Evolutionary conservation across 2,797 vertebrate genomes (phyloP), one percentile per base, ranked within the genome.

Genomic region (Sebastes melanostomus): DNA sequence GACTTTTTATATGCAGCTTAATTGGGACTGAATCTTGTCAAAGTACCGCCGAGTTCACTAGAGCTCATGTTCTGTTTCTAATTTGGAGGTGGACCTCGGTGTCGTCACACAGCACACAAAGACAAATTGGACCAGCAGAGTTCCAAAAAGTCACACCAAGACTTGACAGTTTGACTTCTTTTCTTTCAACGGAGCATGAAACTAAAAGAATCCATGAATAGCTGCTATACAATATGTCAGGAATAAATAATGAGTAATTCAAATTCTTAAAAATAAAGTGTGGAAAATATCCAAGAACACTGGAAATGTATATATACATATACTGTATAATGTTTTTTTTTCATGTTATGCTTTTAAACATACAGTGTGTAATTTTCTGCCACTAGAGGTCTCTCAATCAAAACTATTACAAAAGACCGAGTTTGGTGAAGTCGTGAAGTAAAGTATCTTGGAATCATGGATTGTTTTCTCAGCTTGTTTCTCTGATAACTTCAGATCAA

Each of bases 1-100:
- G 14, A 22, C 62, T 59, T 77, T 61, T 46, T 18, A 61, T 24
- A 3, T 54, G 34, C 22, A 16, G 22, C 66, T 56, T 80, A 75
- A 72, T 63, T 75, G 72, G 77, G 38, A 38, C 62, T 10, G n/a
- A 66, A 68, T 74, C 38, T 73, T 71, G 27, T 60, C 56, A 68
- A 52, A 81, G 52, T 3, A 18, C 3, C 10, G 27, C 24, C 62
- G 36, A 59, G 66, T 46, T 66, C 66, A n/a, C 14, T 8, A 0
- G 2, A 25, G 25, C 58, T 72, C 10, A 16, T 54, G 72, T 38
- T 56, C 46, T 25, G 46, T 30, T 77, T 36, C 69, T 59, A 59
- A 55, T 38, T 55, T 50, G 22, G 24, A 83, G 62, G 56, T 42
- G 34, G 54, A 52, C 52, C 13, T 25, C 1, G 1, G 20, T 59